A percentile compares a stretch with the other conserved stretches of the same genome.
Conservation (phyloP, 2,888 invertebrate genomes). For the Lymantria monacha region DNA sequence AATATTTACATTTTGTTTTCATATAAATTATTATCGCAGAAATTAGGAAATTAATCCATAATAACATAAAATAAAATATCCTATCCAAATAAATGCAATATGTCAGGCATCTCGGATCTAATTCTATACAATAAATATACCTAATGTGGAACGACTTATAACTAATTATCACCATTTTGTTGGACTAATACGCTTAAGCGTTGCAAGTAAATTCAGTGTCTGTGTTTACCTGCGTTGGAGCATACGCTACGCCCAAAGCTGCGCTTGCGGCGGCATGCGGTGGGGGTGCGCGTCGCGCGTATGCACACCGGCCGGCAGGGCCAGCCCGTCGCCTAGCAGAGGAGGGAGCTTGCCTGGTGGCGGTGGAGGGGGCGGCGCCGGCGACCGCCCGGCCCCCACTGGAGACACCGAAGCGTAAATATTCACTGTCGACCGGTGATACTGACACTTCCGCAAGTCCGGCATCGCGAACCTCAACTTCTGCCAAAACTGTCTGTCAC, state of each 20-base stretch:
- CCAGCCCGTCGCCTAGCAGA: conserved; percentile 75
- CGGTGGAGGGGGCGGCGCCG: conserved; percentile 84
- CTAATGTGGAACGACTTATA: conserved; percentile 63
- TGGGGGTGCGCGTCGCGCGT: conserved; percentile 71
- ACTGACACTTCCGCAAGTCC: conserved; percentile 86
- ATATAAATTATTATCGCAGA: conserved; percentile 77
- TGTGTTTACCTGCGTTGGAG: conserved; percentile 84
- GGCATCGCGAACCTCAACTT: conserved; percentile 96
- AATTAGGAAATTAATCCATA: conserved; percentile 68
- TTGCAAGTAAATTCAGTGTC: conserved; percentile 66
- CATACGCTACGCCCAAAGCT: conserved; percentile 91
- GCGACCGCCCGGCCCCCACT: conserved; percentile 79
- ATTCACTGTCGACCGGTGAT: conserved; percentile 86
- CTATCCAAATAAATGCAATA: conserved; percentile 68
- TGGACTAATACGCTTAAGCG: conserved; percentile 81
- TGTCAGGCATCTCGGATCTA: conserved; percentile 37
- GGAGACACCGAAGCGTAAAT: conserved; percentile 86
- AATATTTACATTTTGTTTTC: conserved; percentile 57
- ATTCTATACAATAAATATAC: conserved; percentile 67
- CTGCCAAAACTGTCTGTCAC: conserved; percentile 98
- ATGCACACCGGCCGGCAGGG: conserved; percentile 68
- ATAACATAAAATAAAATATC: conserved; percentile 55
- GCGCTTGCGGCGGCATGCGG: conserved; percentile 85
- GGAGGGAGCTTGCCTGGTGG: conserved; percentile 85
- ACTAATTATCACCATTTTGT: conserved; percentile 75